Evolutionary conservation across 2,113 vertebrate genomes (phyloP), one percentile per base, ranked within the genome.

Genomic region (Eulacestoma nigropectus): DNA sequence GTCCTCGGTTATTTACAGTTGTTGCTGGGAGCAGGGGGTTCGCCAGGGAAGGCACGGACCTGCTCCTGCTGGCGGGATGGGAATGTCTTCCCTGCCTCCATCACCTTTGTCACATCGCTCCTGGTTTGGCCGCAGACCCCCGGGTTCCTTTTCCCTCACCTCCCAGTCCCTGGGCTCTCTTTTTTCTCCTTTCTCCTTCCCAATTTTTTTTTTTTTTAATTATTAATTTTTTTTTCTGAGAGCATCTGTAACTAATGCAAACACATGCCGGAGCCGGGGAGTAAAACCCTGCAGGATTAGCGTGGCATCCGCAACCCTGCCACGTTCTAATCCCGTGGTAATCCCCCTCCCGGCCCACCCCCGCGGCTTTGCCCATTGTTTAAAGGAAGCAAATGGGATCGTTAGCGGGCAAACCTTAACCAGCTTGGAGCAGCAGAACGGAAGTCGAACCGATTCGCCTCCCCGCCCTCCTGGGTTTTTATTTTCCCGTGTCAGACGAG

Each of bases 351-450:
- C 64, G 44, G 91, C 95, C 95, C 95, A n/a, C 90, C 95, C 95
- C 92, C 4, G 4, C 65, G 39, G 75, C 90, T 95, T 52, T 88
- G 70, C 42, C 90, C 92, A 84, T 96, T 96, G 95, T 97, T 94
- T 96, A 96, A 95, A 72, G 95, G 90, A 67, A 89, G 82, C 92
- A 95, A 96, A 94, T 93, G 90, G 93, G 92, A 83, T 97, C 72
- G 72, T 88, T 90, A 96, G 52, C 63, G 4, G 92, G 93, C 93
- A 96, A 94, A 93, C 89, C 94, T 87, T 89, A 89, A 96, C 95
- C 91, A 87, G 95, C 89, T 92, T 52, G 87, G 89, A 94, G 87
- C 77, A 5, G 94, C 89, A 91, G 44, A 76, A 82, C 57, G 57
- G 94, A 85, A 94, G 65, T 68, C 12, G 6, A 76, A 93, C 20